Evolutionary conservation across 2,113 vertebrate genomes (phyloP), one percentile per base, ranked within the genome.

Genomic region (Sciurus niger): DNA sequence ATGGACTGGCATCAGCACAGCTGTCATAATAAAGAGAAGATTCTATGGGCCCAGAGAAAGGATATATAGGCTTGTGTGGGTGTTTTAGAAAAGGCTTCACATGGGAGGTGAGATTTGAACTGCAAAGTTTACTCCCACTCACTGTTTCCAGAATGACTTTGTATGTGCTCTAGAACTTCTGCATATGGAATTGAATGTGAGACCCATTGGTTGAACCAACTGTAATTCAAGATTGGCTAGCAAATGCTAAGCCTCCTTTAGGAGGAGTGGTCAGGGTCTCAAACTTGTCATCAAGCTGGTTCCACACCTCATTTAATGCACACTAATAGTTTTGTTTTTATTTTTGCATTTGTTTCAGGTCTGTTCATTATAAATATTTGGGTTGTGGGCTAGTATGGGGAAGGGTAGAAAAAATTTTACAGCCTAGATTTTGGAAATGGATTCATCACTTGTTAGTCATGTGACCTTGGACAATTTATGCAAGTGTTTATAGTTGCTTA

Each of bases 301-400:
- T 55, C 40, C 24, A 94, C 14, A 22, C 58, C 46, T 84, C 46
- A 17, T n/a, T 65, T 95, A 89, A 92, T 95, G 34, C 58, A 11
- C 37, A 13, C n/a, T 78, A 76, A 85, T 82, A 51, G 8, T 63
- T 93, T 88, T 80, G 90, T 67, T 86, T 96, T 83, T 72, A 28
- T 72, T 51, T 82, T 93, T 60, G 6, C 60, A 76, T 48, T 65
- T 32, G 40, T 70, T 68, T 30, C 20, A 28, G 90, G 14, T 55
- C 25, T 85, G 77, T 30, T 77, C 72, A 22, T 76, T 80, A 12
- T 34, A 96, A 76, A 93, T 90, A 77, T 77, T 83, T 93, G 74
- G 32, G 74, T 86, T 22, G 34, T 32, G 14, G 60, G 18, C n/a
- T 89, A 32, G 43, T 32, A 22, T 40, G 74, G 24, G 17, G 65